Conservation (phyloP, 2,113 vertebrate species). For the Gobiocypris rarus region DNA sequence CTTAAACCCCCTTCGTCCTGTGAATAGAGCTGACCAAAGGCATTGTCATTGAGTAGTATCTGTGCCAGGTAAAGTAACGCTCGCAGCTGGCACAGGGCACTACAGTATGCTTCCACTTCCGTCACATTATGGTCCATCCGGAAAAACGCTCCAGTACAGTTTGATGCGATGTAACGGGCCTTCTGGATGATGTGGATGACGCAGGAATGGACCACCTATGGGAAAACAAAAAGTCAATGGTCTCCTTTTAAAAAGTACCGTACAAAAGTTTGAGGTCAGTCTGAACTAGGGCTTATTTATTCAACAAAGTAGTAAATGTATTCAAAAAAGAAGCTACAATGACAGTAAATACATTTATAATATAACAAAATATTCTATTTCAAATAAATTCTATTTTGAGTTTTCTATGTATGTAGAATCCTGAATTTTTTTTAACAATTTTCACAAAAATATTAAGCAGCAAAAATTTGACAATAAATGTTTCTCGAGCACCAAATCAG, state of each 20-base stretch:
- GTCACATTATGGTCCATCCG: constrained; percentile 82
- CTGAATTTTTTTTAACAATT: too few relatives aligned
- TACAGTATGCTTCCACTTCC: constrained; percentile 87
- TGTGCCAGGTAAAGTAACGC: constrained; percentile 86
- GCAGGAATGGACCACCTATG: constrained; percentile 81
- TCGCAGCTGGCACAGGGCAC: constrained; percentile 85
- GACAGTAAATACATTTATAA: background rate
- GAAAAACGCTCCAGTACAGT: constrained; percentile 84
- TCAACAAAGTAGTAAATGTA: too few relatives aligned
- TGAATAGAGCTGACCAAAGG: constrained; percentile 78
- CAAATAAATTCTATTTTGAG: background rate
- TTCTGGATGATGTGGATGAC: constrained; percentile 85
- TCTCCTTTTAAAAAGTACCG: constrained; percentile 42
- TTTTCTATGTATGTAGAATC: background rate
- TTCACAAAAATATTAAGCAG: background rate
- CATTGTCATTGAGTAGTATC: constrained; percentile 78
- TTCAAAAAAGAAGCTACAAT: background rate
- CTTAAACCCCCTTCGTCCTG: constrained; percentile 74
- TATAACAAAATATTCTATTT: background rate
- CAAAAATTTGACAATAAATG: background rate
- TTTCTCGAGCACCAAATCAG: background rate
- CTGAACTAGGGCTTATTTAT: background rate
- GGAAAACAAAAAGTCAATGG: constrained; percentile 58
- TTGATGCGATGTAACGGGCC: constrained; percentile 81
- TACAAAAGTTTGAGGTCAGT: background rate